These are phyloP conservation scores for Malthinus flaveolus DNA, from an alignment of 2,888 invertebrate genomes.

Conservation along the genomic window DNA sequence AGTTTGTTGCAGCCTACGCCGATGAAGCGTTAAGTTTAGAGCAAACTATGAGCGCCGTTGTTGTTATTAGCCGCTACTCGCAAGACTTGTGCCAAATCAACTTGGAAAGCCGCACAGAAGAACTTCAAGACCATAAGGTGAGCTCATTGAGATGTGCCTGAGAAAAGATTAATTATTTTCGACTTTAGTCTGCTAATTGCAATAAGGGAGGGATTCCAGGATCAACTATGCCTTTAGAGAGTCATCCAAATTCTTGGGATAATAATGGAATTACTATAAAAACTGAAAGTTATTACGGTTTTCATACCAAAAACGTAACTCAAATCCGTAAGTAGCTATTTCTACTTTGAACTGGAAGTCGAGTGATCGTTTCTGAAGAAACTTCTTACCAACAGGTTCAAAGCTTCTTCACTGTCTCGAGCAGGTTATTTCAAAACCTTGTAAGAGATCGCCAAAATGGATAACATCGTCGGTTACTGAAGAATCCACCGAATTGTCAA, in stretches of 20 bases:
- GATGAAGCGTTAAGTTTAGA: slow-evolving; percentile 84
- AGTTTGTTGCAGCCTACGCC: slow-evolving; percentile 88
- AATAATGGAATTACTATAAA: not conserved
- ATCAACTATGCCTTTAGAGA: not conserved
- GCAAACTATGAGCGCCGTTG: slow-evolving; percentile 58
- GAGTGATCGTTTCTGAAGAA: not conserved
- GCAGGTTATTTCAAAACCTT: slow-evolving; percentile 66
- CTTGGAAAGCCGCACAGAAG: not conserved
- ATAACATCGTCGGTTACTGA: slow-evolving; percentile 46
- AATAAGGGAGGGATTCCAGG: not conserved
- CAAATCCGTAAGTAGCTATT: not conserved
- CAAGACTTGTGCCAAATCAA: not conserved
- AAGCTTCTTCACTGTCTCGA: slow-evolving; percentile 59
- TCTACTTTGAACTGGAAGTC: too few relatives aligned
- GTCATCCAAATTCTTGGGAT: not conserved
- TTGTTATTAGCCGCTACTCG: not conserved
- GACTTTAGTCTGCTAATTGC: not conserved
- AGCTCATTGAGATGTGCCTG: not conserved
- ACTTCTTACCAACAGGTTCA: not conserved
- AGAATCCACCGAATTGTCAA: not conserved
- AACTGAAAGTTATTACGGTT: not conserved
- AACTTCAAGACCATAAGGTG: not conserved
- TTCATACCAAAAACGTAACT: not conserved
- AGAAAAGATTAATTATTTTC: not conserved
- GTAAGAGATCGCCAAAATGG: slow-evolving; percentile 74